Evolutionary conservation across 2,113 vertebrate species (phyloP), one percentile per base, ranked within the genome.

Genomic region (Hippolais icterina): DNA sequence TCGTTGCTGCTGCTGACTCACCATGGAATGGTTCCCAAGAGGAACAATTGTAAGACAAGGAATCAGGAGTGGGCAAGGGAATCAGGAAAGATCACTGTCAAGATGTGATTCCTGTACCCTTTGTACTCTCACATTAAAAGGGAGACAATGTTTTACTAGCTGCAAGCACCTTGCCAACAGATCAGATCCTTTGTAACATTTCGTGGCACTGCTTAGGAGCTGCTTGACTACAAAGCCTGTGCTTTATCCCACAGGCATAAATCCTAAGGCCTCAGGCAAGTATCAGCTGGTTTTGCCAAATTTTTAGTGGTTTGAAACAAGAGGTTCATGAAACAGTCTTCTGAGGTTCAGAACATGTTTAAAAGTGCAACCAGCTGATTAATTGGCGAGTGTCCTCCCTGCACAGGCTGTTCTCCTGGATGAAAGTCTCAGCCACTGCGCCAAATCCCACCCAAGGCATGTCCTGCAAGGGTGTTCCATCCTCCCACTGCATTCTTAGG

Each of bases 1-100:
- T 84, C 41, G 64, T 87, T 95, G 68, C 64, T 89, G 25, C 39
- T 86, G 89, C 50, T 95, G 74, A 90, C 60, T 97, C 95, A 93
- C 82, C 57, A 5, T 16, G 18, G 59, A 83, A 87, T 90, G 86
- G 74, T 10, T 87, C 69, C 89, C 87, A 80, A 52, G 47, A 65
- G 54, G 63, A 83, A 28, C 52, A 83, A 14, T 29, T 72, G 59
- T 28, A 74, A 28, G 12, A 39, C 80, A 93, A 63, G 53, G 31
- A 74, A 87, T 57, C 72, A 74, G 85, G 57, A 84, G 46, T 59
- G 47, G 76, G 17, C n/a, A 87, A 14, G 85, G 33, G 35, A 90
- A 50, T 39, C 65, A 72, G 28, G 86, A 75, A 78, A 65, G 60
- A 80, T 92, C 69, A 41, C 68, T 42, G 59, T 57, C 14, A 15